Conservation (phyloP, 2,888 invertebrate genomes). For the Suillia variegata region DNA sequence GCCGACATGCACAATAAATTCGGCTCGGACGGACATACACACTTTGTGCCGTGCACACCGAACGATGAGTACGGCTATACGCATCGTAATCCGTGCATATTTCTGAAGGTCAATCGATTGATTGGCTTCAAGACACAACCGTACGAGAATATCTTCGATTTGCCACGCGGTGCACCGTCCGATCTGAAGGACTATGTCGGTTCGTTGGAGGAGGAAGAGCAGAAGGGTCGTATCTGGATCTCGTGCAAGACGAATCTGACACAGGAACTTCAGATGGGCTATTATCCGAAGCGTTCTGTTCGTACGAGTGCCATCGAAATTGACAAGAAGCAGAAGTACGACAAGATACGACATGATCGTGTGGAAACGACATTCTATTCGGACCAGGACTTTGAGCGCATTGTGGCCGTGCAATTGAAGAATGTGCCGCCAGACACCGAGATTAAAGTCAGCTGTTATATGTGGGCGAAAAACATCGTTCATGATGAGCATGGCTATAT, state of each 20-base stretch:
- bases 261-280: constrained; percentile 64
- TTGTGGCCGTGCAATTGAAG: constrained; percentile 65
- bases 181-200: constrained; percentile 63
- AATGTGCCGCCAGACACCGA: constrained; percentile 63
- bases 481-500: background rate
- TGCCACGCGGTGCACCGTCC: constrained; percentile 67
- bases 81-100: constrained; percentile 74
- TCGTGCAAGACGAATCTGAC: constrained; percentile 72
- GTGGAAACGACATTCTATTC: no score
- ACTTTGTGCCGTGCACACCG: constrained; percentile 63
- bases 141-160: constrained; percentile 62
- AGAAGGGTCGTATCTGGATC: constrained; percentile 73
- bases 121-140: constrained; percentile 73
- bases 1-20: constrained; percentile 7
- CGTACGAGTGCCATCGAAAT: background rate
- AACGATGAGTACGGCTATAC: constrained; percentile 69
- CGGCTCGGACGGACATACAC: background rate
- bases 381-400: constrained; percentile 55
- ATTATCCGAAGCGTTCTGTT: constrained; percentile 53
- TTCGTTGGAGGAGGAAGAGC: constrained; percentile 18
- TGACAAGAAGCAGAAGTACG: constrained; percentile 57
- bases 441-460: constrained; percentile 78
- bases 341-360: constrained; percentile 61
- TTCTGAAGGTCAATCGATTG: constrained; percentile 80
- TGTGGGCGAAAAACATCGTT: constrained; percentile 81